Conservation (phyloP, 2,797 vertebrate species). For the Bradypodion pumilum region DNA sequence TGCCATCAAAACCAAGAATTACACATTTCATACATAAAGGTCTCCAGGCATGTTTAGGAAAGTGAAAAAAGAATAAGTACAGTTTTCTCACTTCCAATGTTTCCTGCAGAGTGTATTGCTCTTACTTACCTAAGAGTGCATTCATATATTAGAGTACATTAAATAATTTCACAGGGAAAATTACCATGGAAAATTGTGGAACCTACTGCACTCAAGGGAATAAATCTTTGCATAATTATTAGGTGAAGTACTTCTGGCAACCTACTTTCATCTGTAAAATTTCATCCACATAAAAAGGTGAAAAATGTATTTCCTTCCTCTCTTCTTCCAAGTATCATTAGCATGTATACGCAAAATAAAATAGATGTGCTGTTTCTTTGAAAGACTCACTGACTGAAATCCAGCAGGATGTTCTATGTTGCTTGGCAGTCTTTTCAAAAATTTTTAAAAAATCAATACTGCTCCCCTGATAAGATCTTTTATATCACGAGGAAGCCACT, state of each 20-base stretch:
- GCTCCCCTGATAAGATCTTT: too few relatives aligned
- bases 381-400: too few relatives aligned
- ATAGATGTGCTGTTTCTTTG: not conserved
- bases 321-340: not conserved
- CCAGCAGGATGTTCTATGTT: too few relatives aligned
- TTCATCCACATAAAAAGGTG: conserved; percentile 1
- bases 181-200: conserved; percentile 43
- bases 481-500: too few relatives aligned
- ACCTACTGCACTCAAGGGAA: conserved; percentile 19
- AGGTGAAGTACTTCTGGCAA: conserved; percentile 29
- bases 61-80: conserved; percentile 11
- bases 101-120: conserved; percentile 18
- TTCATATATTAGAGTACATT: conserved; percentile 41
- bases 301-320: not conserved
- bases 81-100: conserved; percentile 27
- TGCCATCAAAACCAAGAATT: conserved; percentile 10
- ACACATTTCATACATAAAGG: conserved; percentile 21
- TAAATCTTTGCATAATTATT: conserved; percentile 38
- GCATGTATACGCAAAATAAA: not conserved
- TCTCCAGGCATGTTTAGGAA: conserved; percentile 21
- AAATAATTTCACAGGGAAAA: conserved; percentile 41
- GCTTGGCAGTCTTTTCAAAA: too few relatives aligned
- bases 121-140: conserved; percentile 31
- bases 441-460: too few relatives aligned
- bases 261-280: conserved; percentile 17